phyloP scores from a whole-genome alignment of 2,888 invertebrate genomes.

The Polia nebulosa region DNA sequence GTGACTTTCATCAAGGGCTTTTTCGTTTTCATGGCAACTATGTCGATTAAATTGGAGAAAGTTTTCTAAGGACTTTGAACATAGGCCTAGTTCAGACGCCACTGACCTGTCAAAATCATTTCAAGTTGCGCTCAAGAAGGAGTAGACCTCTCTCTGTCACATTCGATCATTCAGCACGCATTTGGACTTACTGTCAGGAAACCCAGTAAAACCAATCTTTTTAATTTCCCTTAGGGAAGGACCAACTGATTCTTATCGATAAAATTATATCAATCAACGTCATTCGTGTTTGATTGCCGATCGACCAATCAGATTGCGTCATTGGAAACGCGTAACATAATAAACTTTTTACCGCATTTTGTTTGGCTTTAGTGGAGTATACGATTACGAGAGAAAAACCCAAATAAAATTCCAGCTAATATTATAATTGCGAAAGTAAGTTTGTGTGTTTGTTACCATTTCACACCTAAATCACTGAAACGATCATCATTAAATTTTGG shows the following conservation, averaged over 20 bases:
- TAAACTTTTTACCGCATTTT: slow-evolving; percentile 24
- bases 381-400: not conserved
- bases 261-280: slow-evolving; percentile 36
- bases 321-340: slow-evolving; percentile 3
- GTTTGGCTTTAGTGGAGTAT: slow-evolving; percentile 5
- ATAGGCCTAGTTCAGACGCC: not conserved
- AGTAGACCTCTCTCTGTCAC: not conserved
- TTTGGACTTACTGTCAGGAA: not conserved
- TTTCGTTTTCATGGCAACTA: too few species aligned
- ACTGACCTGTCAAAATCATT: not conserved
- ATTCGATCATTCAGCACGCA: not conserved
- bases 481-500: too few species aligned
- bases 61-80: not conserved
- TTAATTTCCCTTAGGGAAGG: slow-evolving; percentile 28
- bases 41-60: not conserved
- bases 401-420: not conserved
- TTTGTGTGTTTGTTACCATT: too few species aligned
- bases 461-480: too few species aligned
- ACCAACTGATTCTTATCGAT: slow-evolving; percentile 31
- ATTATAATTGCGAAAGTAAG: not conserved
- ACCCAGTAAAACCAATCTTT: slow-evolving; percentile 15
- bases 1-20: too few species aligned
- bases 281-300: slow-evolving; percentile 19
- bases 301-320: slow-evolving; percentile 21
- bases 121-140: not conserved